Evolutionary conservation across 23 tunicate genomes (phyloP).

Genomic region (Botrylloides violaceus): DNA sequence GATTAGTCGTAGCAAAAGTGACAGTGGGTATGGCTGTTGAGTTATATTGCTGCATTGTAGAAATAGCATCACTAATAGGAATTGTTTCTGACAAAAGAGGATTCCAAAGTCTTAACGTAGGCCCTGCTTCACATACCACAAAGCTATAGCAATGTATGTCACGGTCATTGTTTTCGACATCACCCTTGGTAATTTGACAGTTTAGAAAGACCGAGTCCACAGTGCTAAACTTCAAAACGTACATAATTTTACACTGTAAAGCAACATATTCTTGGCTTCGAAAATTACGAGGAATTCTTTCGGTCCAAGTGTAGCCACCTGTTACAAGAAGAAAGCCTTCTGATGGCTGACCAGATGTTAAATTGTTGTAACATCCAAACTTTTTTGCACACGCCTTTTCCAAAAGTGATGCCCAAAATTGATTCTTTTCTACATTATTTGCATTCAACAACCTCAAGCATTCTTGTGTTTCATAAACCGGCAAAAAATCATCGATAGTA

Average conservation of each 20-base stretch:
- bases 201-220: constrained; percentile 1
- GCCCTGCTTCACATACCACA: not conserved
- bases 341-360: constrained; percentile 41
- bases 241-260: not conserved
- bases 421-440: constrained; percentile 1
- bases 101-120: not conserved
- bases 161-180: too few relatives aligned
- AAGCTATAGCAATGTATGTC: not conserved
- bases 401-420: constrained; percentile 56
- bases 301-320: constrained; percentile 48
- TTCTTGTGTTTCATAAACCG: not conserved
- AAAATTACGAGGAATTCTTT: not conserved
- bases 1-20: not conserved
- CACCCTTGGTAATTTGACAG: not conserved
- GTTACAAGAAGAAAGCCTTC: constrained; percentile 57
- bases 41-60: not conserved
- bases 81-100: not conserved
- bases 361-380: constrained; percentile 49
- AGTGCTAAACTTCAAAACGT: not conserved
- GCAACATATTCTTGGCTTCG: not conserved
- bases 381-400: constrained; percentile 82
- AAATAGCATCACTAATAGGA: not conserved
- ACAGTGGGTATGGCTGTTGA: not conserved
- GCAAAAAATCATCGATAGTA: constrained; percentile 14
- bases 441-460: constrained; percentile 19